Base-by-base conservation (phyloP, 2,888 invertebrate genomes). In the Molorchus minor region DNA sequence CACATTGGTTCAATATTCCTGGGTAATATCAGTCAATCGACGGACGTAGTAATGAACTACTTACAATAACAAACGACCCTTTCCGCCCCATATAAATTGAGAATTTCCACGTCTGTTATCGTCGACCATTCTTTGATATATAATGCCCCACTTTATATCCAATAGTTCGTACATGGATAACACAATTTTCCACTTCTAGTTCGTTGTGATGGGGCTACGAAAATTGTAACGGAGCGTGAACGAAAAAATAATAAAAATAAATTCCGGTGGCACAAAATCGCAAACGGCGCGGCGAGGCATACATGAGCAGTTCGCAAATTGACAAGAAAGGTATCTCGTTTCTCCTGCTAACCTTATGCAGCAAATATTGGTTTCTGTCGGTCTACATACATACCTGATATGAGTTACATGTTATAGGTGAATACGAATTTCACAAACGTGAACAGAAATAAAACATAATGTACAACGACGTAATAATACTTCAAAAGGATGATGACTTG, bases 201-300 rank as follows among this genome's bases (percentile, higher is more conserved):
- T 15, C 38, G 21, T 13, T 38, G 36, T 16, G 19, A 20, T 16
- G 38, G 17, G 38, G 21, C 36, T 25, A 49, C 38, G 38, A 25
- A 38, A 38, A 49, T 8, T 36, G 25, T 12, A 47, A 19, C 35
- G 20, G 20, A 29, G 30, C 47, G 29, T 36, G 47, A 25, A 25
- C 10, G 12, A 33, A 45, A 52, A 30, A 41, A 52, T 52, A 52
- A 52, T 41, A 52, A 52, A 52, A 52, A 52, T 25, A 25, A 41
- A 52, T 40, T 38, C 17, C 16, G 25, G 45, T 45, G 30, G 16
- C 45, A 17, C n/a, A n/a, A n/a, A 45, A 15, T 29, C 45, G 29
- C 13, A 16, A 45, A 25, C 16, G 30, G 16, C 10, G 7, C 4
- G n/a, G 3, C 20, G 20, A 20, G 43, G 12, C 21, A 25, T 21